Evolutionary conservation across 2,797 vertebrate genomes (phyloP).

Genomic region (Brotula barbata): DNA sequence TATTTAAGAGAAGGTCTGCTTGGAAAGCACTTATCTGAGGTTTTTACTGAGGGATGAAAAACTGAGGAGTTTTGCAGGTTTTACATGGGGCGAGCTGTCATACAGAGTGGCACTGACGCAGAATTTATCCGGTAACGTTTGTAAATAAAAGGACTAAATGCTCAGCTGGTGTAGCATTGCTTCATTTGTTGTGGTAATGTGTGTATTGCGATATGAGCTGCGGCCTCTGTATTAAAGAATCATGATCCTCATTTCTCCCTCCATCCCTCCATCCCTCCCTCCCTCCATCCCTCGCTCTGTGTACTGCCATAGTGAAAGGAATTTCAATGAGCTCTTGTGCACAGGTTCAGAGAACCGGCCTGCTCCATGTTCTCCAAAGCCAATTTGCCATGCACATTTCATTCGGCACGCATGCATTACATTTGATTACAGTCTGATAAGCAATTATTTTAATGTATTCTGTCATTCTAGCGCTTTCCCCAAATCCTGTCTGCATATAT

Average conservation of each 20-base stretch:
- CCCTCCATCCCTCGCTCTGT: slow-evolving; percentile 44
- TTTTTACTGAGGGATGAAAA: slow-evolving; percentile 51
- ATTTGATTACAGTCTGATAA: slow-evolving; percentile 70
- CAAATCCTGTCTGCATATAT: slow-evolving; percentile 55
- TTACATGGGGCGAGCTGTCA: slow-evolving; percentile 43
- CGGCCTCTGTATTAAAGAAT: slow-evolving; percentile 57
- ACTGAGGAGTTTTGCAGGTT: slow-evolving; percentile 47
- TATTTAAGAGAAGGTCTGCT: slow-evolving; percentile 68
- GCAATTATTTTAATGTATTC: slow-evolving; percentile 52
- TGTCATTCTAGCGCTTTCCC: slow-evolving; percentile 50
- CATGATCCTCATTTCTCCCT: slow-evolving; percentile 54
- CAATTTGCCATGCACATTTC: slow-evolving; percentile 76
- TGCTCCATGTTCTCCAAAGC: slow-evolving; percentile 69
- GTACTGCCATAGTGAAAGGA: slow-evolving; percentile 64
- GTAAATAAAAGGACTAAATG: slow-evolving; percentile 80
- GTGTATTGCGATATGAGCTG: slow-evolving; percentile 37
- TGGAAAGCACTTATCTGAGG: slow-evolving; percentile 57
- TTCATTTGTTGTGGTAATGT: slow-evolving; percentile 30
- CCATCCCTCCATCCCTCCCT: slow-evolving; percentile 23
- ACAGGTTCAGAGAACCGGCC: slow-evolving; percentile 67
- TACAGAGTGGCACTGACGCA: slow-evolving; percentile 51
- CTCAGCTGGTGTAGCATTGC: slow-evolving; percentile 15
- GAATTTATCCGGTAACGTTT: slow-evolving; percentile 68
- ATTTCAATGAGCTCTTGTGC: slow-evolving; percentile 75
- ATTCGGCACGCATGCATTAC: slow-evolving; percentile 63